Percentiles rank a stretch among this genome's conserved stretches.
phyloP scores from a whole-genome alignment of 2,888 invertebrate species.

The Drosophila austrosaltans region DNA sequence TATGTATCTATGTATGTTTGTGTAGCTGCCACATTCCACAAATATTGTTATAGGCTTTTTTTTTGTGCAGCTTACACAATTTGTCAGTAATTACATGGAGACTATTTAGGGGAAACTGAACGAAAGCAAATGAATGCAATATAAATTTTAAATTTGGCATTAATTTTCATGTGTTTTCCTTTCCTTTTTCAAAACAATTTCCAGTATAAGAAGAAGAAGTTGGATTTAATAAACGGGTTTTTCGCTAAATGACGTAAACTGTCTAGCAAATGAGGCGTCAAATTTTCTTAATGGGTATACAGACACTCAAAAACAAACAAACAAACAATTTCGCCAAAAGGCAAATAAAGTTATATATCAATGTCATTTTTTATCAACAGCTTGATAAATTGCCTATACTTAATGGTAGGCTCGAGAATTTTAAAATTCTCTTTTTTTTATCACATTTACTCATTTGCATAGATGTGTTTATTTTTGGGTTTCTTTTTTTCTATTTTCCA shows the following conservation, averaged over 20 bases:
- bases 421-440: neutral
- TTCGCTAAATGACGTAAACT: too few relatives aligned
- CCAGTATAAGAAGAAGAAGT: too few relatives aligned
- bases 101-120: neutral
- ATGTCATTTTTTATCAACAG: neutral
- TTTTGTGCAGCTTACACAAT: slow-evolving; percentile 23
- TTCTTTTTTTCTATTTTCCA: neutral
- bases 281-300: neutral
- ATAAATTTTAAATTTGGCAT: too few relatives aligned
- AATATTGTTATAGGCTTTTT: slow-evolving; percentile 35
- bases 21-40: slow-evolving; percentile 49
- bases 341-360: slow-evolving; percentile 6
- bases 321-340: neutral
- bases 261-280: neutral
- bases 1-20: too few relatives aligned
- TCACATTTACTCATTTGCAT: slow-evolving; percentile 7
- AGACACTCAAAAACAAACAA: neutral
- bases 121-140: too few relatives aligned
- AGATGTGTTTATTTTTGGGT: slow-evolving; percentile 1
- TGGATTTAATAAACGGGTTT: too few relatives aligned
- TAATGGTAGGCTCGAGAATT: slow-evolving; percentile 15
- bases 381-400: slow-evolving; percentile 14
- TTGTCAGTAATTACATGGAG: slow-evolving; percentile 14
- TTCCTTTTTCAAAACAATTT: too few relatives aligned
- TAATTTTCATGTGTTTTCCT: too few relatives aligned